Evolutionary conservation across 2,888 invertebrate species (phyloP), one percentile per base, ranked within the genome.

Genomic region (Busseola fusca): DNA sequence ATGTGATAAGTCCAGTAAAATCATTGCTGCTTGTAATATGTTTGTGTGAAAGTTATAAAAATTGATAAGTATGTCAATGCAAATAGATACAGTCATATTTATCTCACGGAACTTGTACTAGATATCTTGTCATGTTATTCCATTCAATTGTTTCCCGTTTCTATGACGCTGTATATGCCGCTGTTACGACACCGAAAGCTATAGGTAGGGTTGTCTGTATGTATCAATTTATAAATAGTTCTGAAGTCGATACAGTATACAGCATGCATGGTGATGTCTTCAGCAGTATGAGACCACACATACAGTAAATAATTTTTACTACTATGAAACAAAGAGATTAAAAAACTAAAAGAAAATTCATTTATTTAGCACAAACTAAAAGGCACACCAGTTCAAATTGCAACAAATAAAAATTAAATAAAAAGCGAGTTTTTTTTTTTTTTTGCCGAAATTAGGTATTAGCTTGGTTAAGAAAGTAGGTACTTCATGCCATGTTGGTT

Each of bases 31-130:
- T n/a, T 30, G 27, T 56, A 27, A 25, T 25, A 48, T n/a, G n/a
- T n/a, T n/a, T n/a, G n/a, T n/a, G 40, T 40, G 34, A 45, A 69
- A 57, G 30, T 63, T 42, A 52, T 30, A 65, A 64, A 78, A 64
- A 76, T 16, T 34, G 30, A 70, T 67, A 80, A 72, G 27, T 34
- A 63, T 27, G 37, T n/a, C 34, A 63, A 40, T 63, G 14, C 34
- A 64, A 70, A 60, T 25, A 72, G 79, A 80, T 80, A 82, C n/a
- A n/a, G 57, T 48, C 25, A 16, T 10, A 67, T 40, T 79, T 80
- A 79, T 82, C 83, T 71, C 65, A 68, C 40, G 70, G 80, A 82
- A 80, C 58, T 79, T 78, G 68, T 45, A 59, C 69, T 57, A 48
- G 25, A 73, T 80, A 80, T 79, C 16, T 50, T 62, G 73, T 78